A percentile compares a stretch with the other conserved stretches of the same genome.
phyloP scores from a whole-genome alignment of 2,113 vertebrate species.

The Melanerpes formicivorus region DNA sequence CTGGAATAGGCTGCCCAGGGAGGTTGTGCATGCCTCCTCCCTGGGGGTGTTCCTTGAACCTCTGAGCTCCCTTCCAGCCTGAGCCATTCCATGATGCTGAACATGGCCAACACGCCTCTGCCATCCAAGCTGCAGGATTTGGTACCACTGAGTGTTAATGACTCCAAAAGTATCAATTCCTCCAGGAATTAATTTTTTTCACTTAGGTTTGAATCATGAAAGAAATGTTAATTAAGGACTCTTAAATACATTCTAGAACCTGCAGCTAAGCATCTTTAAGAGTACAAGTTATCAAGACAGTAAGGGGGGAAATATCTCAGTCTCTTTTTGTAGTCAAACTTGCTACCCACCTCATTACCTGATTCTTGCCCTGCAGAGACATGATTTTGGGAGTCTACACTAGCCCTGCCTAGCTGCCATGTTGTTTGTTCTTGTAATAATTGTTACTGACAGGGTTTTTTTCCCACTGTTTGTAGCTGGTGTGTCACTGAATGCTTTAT shows the following conservation, averaged over 20 bases:
- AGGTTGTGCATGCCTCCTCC: too few relatives aligned
- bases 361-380: background rate
- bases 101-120: background rate
- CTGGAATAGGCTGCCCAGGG: too few relatives aligned
- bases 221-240: background rate
- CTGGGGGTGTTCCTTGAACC: too few relatives aligned
- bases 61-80: too few relatives aligned
- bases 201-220: background rate
- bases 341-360: background rate
- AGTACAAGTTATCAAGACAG: background rate
- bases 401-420: background rate
- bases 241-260: background rate
- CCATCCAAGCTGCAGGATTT: background rate
- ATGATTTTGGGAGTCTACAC: background rate
- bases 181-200: background rate
- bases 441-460: background rate
- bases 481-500: slow-evolving; percentile 33
- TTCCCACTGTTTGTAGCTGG: background rate
- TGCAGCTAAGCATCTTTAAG: background rate
- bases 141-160: background rate
- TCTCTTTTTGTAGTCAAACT: background rate
- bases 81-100: too few relatives aligned
- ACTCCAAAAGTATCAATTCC: background rate
- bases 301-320: background rate
- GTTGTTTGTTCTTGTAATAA: background rate